These are phyloP conservation scores for Botia almorhae DNA, from an alignment of 2,797 vertebrate species.

Conservation along the genomic window DNA sequence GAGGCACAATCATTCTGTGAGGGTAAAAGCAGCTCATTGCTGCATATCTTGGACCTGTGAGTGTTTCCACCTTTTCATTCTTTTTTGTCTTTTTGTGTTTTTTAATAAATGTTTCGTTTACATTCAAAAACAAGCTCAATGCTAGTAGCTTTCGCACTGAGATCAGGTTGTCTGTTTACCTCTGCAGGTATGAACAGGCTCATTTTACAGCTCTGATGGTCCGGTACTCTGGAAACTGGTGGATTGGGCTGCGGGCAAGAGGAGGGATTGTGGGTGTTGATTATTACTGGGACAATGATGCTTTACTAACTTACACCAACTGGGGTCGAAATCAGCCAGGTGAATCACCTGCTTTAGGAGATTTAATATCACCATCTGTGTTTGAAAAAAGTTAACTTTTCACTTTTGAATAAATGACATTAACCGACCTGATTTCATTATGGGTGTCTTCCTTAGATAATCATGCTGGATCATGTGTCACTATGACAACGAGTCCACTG, in stretches of 20 bases:
- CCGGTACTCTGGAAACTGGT: slow-evolving; percentile 74
- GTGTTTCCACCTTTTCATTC: slow-evolving; percentile 41
- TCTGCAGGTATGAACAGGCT: slow-evolving; percentile 78
- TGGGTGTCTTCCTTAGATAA: slow-evolving; percentile 64
- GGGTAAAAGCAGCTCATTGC: slow-evolving; percentile 64
- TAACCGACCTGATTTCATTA: not conserved
- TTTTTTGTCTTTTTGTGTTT: not conserved
- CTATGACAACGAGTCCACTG: slow-evolving; percentile 74
- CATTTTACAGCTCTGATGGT: slow-evolving; percentile 76
- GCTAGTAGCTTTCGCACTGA: no score
- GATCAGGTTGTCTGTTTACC: not conserved
- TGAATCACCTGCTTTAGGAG: slow-evolving; percentile 47
- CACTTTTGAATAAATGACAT: not conserved
- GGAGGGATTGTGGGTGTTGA: slow-evolving; percentile 71
- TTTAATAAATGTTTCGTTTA: not conserved
- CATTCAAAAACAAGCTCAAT: no score
- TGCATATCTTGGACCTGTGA: slow-evolving; percentile 81
- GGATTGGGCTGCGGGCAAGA: slow-evolving; percentile 76
- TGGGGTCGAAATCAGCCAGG: slow-evolving; percentile 82
- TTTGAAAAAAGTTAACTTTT: not conserved
- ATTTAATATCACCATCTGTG: not conserved
- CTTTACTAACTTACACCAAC: slow-evolving; percentile 75
- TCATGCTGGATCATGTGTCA: slow-evolving; percentile 75
- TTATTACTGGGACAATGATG: slow-evolving; percentile 78
- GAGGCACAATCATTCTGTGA: slow-evolving; percentile 77